A percentile compares a stretch with the other conserved stretches of the same genome.
phyloP scores from a whole-genome alignment of 2,888 invertebrate species.

The Leptinotarsa tumamoca region DNA sequence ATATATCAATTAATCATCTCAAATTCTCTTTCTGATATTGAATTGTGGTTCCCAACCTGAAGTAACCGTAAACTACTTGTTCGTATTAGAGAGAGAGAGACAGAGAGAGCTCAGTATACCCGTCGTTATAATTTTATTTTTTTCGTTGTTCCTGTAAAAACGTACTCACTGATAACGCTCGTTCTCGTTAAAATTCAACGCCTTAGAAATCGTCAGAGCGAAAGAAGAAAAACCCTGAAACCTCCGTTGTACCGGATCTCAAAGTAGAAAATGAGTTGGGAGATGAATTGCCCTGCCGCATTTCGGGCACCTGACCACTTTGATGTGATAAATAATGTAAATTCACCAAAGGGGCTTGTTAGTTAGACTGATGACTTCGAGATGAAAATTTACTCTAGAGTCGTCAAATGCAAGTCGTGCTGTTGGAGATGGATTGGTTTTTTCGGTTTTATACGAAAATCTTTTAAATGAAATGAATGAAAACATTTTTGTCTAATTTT shows the following conservation, averaged over 20 bases:
- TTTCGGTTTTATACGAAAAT: neutral
- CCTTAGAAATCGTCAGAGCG: neutral
- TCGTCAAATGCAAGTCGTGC: neutral
- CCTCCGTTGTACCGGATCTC: neutral
- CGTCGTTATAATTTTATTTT: neutral
- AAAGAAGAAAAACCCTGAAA: neutral
- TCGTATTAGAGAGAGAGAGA: too few relatives aligned
- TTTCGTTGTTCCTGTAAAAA: neutral
- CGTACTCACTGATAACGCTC: neutral
- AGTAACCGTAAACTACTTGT: too few relatives aligned
- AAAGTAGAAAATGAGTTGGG: conserved; percentile 8
- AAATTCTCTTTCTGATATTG: too few relatives aligned
- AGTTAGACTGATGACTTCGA: neutral
- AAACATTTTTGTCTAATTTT: too few relatives aligned
- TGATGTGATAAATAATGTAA: conserved; percentile 19
- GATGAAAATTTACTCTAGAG: neutral
- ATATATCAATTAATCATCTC: too few relatives aligned
- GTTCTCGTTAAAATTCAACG: neutral
- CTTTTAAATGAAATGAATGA: too few relatives aligned
- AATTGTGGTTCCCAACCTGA: too few relatives aligned
- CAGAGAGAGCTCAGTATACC: neutral
- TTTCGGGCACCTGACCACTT: neutral
- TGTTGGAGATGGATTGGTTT: neutral
- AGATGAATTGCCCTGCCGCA: neutral
- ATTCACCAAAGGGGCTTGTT: neutral